A percentile compares a stretch with the other conserved stretches of the same genome.
Conservation (phyloP, 2,888 invertebrate species). For the Hyppa rectilinea region DNA sequence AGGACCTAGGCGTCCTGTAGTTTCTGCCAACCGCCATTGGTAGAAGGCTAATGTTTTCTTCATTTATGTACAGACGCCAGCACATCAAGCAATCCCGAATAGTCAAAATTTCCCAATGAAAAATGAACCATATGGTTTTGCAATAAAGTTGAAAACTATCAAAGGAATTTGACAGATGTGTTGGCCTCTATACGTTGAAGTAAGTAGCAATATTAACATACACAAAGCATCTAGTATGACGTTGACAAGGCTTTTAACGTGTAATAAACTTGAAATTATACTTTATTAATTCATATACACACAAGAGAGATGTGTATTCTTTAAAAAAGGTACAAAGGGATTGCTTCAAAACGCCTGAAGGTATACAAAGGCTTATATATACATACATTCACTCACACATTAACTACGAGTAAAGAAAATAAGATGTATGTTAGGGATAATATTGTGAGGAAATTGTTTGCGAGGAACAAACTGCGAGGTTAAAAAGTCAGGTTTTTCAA, state of each 20-base stretch:
- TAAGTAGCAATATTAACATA: background rate
- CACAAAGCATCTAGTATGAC: background rate
- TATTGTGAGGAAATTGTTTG: background rate
- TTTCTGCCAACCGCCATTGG: too few relatives aligned
- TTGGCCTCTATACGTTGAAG: too few relatives aligned
- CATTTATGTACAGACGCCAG: too few relatives aligned
- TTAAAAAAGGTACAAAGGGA: slow-evolving; percentile 30
- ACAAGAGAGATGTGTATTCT: slow-evolving; percentile 21
- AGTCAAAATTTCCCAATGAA: too few relatives aligned
- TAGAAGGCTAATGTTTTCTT: too few relatives aligned
- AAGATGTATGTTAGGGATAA: slow-evolving; percentile 11
- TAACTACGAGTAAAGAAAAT: slow-evolving; percentile 11
- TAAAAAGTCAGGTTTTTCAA: too few relatives aligned
- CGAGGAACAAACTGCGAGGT: too few relatives aligned
- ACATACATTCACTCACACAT: background rate
- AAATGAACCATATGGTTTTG: too few relatives aligned
- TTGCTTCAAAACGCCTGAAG: slow-evolving; percentile 26
- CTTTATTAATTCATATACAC: slow-evolving; percentile 17
- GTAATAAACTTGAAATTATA: background rate
- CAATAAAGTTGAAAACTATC: too few relatives aligned
- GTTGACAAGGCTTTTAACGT: slow-evolving; percentile 32
- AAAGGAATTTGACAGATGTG: too few relatives aligned
- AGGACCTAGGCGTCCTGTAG: too few relatives aligned
- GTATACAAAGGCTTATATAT: slow-evolving; percentile 19
- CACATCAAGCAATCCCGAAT: too few relatives aligned